Evolutionary conservation across 2,888 invertebrate species (phyloP).

Genomic region (Isoperla grammatica): DNA sequence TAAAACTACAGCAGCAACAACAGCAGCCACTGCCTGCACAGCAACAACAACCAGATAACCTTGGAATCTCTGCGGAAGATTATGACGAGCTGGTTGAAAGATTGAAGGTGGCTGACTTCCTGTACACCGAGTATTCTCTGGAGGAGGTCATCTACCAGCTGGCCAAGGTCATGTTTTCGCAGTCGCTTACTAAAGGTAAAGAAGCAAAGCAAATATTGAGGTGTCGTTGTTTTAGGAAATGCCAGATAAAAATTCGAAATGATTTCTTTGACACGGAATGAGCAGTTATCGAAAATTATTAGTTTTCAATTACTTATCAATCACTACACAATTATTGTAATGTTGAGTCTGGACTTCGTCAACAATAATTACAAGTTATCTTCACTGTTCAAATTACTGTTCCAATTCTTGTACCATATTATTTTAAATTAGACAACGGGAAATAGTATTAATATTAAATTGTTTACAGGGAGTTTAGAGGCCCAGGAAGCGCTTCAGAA

Average conservation of each 20-base stretch:
- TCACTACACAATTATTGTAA: too few species aligned
- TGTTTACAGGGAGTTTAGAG: slow-evolving; percentile 51
- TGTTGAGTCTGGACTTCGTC: not conserved
- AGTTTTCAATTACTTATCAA: too few species aligned
- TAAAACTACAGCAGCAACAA: not conserved
- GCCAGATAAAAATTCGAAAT: too few species aligned
- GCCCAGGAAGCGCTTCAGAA: slow-evolving; percentile 68
- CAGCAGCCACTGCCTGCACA: not conserved
- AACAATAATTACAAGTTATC: too few species aligned
- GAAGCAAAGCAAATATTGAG: not conserved
- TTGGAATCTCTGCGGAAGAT: slow-evolving; percentile 42
- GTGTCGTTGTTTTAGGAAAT: too few species aligned
- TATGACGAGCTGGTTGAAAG: slow-evolving; percentile 66
- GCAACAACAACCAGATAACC: not conserved
- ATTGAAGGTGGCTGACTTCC: slow-evolving; percentile 61
- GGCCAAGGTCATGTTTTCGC: slow-evolving; percentile 76
- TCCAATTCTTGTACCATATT: too few species aligned
- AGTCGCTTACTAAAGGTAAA: slow-evolving; percentile 58
- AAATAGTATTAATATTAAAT: too few species aligned
- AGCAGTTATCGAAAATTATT: too few species aligned
- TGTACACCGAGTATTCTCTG: slow-evolving; percentile 69
- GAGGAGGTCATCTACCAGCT: slow-evolving; percentile 77
- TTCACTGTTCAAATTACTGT: too few species aligned
- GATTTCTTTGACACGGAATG: too few species aligned
- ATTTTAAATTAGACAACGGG: too few species aligned